Percentiles rank a stretch among this genome's conserved stretches.
phyloP scores from a whole-genome alignment of 2,113 vertebrate species.

The Rhagologus leucostigma region DNA sequence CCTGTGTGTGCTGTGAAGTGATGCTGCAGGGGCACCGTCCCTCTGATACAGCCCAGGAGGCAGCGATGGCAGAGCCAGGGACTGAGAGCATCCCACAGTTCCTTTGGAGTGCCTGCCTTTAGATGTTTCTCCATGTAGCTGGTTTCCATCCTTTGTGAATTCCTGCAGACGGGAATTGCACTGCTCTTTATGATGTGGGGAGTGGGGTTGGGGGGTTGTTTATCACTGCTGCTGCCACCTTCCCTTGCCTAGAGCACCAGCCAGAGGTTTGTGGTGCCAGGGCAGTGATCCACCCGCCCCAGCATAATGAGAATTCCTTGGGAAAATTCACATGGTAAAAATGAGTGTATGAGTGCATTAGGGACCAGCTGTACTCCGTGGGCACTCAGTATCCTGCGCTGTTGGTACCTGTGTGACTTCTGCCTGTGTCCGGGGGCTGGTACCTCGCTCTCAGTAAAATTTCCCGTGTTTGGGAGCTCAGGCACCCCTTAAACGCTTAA shows the following conservation, averaged over 20 bases:
- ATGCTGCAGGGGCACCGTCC: neutral
- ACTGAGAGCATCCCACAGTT: neutral
- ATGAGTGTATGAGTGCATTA: accelerated
- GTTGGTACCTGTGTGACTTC: neutral
- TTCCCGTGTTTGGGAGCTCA: accelerated
- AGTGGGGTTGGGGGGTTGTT: neutral
- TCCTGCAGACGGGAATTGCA: neutral
- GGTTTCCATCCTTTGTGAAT: neutral
- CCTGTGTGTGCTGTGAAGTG: neutral
- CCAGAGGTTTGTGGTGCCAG: neutral
- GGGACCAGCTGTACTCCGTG: accelerated
- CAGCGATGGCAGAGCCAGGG: neutral
- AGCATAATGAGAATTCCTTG: neutral
- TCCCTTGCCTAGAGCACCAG: neutral
- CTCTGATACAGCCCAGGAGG: neutral
- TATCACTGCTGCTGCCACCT: neutral
- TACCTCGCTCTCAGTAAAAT: neutral
- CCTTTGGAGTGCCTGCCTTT: neutral
- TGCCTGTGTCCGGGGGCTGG: neutral
- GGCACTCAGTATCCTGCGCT: neutral
- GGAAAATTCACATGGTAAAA: neutral
- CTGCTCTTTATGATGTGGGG: neutral
- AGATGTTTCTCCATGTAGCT: neutral
- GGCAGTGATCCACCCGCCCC: neutral
- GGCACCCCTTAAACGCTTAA: accelerated